Percentiles rank a stretch among this genome's conserved stretches.
Conservation (phyloP, 2,113 vertebrate genomes). For the Arenaria interpres region DNA sequence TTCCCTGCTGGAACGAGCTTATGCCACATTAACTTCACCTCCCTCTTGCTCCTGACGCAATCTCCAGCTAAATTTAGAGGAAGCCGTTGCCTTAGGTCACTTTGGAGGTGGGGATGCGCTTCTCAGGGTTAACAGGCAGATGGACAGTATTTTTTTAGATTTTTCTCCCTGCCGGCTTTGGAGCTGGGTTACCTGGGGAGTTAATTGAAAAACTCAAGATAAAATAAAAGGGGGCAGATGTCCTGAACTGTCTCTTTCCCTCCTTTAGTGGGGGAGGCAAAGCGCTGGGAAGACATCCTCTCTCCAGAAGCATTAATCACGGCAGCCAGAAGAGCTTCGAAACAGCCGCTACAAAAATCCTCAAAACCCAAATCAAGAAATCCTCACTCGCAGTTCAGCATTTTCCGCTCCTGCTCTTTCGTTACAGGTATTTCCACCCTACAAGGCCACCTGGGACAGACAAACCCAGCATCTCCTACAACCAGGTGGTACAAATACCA, state of each 20-base stretch:
- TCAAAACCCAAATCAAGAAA: not conserved
- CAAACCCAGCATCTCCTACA: not conserved
- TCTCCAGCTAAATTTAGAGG: slow-evolving; percentile 47
- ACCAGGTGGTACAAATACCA: not conserved
- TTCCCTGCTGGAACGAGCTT: slow-evolving; percentile 21
- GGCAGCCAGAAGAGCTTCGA: not conserved
- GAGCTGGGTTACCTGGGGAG: not conserved
- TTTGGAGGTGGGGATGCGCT: slow-evolving; percentile 17
- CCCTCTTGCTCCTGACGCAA: slow-evolving; percentile 33
- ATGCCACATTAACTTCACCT: slow-evolving; percentile 46
- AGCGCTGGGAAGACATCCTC: not conserved
- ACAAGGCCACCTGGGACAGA: not conserved
- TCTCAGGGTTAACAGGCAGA: slow-evolving; percentile 20
- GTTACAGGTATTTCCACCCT: not conserved
- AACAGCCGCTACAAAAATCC: not conserved
- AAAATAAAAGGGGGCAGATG: not conserved
- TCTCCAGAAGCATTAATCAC: not conserved
- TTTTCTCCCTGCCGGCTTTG: not conserved
- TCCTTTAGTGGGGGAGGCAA: not conserved
- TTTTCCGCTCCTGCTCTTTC: not conserved
- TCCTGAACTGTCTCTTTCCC: not conserved
- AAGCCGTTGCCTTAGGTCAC: not conserved
- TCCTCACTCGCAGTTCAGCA: not conserved
- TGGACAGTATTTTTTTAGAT: not conserved
- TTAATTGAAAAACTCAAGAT: not conserved